These are phyloP conservation scores for Monomorium pharaonis DNA, from an alignment of 1,140 invertebrate species.

Conservation along the genomic window DNA sequence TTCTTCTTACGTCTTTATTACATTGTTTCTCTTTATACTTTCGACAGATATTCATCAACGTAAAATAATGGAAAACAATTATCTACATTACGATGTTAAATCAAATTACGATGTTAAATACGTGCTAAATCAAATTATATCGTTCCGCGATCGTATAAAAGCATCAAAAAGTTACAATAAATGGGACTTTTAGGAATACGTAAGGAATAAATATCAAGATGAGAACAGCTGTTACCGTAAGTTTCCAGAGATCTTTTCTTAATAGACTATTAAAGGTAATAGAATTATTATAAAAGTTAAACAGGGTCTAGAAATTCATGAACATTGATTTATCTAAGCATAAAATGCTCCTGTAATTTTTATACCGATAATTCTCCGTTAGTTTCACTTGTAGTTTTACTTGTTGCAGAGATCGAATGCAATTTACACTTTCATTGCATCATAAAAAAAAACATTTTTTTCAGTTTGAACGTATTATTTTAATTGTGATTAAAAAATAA, in stretches of 20 bases:
- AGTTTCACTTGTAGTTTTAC: not conserved
- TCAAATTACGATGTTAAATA: no score
- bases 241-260: not conserved
- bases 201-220: not conserved
- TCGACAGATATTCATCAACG: not conserved
- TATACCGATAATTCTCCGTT: not conserved
- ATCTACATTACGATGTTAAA: not conserved
- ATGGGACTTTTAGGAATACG: not conserved
- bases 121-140: not conserved
- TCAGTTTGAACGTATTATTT: not conserved
- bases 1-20: not conserved
- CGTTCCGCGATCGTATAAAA: not conserved
- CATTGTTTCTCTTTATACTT: not conserved
- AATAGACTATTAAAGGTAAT: not conserved
- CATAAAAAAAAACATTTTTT: not conserved
- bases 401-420: not conserved
- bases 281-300: not conserved
- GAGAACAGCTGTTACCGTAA: not conserved
- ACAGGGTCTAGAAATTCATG: not conserved
- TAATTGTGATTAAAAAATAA: not conserved
- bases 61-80: constrained; percentile 1
- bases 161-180: not conserved
- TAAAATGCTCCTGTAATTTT: not conserved
- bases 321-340: not conserved
- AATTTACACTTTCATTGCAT: not conserved